Evolutionary conservation across 1,140 invertebrate species (phyloP).

Genomic region (Bathynomus jamesi): DNA sequence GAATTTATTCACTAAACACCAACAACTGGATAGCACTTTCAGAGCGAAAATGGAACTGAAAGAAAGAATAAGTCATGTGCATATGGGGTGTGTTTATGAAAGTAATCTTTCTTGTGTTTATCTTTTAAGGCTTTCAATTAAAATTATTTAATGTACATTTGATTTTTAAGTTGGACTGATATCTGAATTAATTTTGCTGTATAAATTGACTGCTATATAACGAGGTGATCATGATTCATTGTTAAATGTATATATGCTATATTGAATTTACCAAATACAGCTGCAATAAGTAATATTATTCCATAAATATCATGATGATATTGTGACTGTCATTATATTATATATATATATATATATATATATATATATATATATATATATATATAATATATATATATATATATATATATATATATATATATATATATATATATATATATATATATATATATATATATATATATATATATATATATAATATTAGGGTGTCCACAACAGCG

Average conservation of each 20-base stretch:
- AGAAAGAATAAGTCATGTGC: slow-evolving; percentile 62
- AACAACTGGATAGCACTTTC: slow-evolving; percentile 72
- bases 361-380: slow-evolving; percentile 12
- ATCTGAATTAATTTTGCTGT: no score
- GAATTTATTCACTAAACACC: slow-evolving; percentile 64
- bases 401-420: slow-evolving; percentile 3
- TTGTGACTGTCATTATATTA: not conserved
- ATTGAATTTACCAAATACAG: no score
- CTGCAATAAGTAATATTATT: no score
- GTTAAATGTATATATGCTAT: no score
- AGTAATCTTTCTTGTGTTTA: slow-evolving; percentile 35
- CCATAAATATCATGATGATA: no score
- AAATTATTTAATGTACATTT: no score
- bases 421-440: slow-evolving; percentile 7
- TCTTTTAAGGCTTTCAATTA: slow-evolving; percentile 1
- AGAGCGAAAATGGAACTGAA: slow-evolving; percentile 72
- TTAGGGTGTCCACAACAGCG: no score
- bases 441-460: slow-evolving; percentile 8
- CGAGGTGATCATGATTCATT: no score
- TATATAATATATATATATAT: not conserved
- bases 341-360: slow-evolving; percentile 5
- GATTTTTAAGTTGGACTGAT: no score
- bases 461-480: slow-evolving; percentile 17
- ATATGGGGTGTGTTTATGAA: slow-evolving; percentile 54
- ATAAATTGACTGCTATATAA: no score